Evolutionary conservation across 1,140 invertebrate species (phyloP).

Genomic region (Odontomachus brunneus): DNA sequence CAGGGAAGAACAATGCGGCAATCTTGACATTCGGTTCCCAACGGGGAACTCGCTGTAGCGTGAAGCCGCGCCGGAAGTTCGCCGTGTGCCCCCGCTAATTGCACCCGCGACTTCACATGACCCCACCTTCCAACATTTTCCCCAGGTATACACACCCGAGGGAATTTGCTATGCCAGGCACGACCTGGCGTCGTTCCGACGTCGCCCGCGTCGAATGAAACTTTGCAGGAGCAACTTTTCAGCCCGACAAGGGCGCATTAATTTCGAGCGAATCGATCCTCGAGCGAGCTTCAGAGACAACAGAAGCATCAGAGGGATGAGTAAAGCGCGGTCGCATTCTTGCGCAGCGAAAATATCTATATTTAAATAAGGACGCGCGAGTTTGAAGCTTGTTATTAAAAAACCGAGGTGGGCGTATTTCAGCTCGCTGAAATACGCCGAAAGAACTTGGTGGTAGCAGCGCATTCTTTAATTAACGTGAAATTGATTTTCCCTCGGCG

Average conservation of each 20-base stretch:
- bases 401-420: no score
- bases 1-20: constrained; percentile 80
- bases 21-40: constrained; percentile 83
- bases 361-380: no score
- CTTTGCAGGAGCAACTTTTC: not conserved
- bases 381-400: no score
- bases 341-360: no score
- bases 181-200: not conserved
- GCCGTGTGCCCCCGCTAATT: constrained; percentile 83
- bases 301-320: no score
- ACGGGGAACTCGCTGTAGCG: constrained; percentile 77
- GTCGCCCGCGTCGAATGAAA: not conserved
- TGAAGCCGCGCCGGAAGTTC: constrained; percentile 83
- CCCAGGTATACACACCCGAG: not conserved
- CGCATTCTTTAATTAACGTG: not conserved
- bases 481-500: not conserved
- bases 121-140: constrained; percentile 49
- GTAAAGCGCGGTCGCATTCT: no score
- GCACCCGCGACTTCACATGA: constrained; percentile 79
- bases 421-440: no score
- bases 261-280: not conserved
- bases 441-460: not conserved
- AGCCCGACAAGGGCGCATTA: not conserved
- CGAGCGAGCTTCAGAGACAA: no score
- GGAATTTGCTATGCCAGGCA: constrained; percentile 17